Conservation (phyloP, 2,888 invertebrate genomes). For the Mesodorylaimus sp. region DNA sequence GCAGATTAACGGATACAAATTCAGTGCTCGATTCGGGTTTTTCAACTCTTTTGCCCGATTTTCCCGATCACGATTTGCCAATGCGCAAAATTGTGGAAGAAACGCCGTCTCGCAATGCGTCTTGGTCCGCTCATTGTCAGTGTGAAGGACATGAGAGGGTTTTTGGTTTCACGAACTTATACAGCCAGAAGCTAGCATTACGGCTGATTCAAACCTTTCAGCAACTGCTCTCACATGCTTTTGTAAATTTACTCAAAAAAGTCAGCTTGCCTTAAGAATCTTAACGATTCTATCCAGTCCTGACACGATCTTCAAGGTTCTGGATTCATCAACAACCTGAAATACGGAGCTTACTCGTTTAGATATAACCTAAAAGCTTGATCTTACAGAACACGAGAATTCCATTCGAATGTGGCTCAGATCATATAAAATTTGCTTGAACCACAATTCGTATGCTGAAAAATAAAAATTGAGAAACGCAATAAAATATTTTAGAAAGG, state of each 20-base stretch:
- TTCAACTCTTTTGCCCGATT: no score
- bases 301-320: constrained; percentile 76
- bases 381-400: constrained; percentile 4
- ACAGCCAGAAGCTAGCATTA: no score
- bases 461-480: not conserved
- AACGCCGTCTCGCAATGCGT: no score
- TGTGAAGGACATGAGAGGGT: no score
- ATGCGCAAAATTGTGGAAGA: not conserved
- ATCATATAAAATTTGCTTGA: constrained; percentile 94
- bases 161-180: no score
- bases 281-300: constrained; percentile 72
- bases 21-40: no score
- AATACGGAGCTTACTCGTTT: constrained; percentile 11
- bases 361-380: not conserved
- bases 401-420: constrained; percentile 51
- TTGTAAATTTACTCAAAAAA: not conserved
- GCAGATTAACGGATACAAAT: no score
- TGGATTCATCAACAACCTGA: constrained; percentile 62
- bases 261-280: constrained; percentile 46
- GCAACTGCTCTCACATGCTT: not conserved
- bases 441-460: constrained; percentile 84
- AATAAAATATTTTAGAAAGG: not conserved
- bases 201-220: no score
- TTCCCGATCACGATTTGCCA: no score
- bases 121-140: no score